Conservation (phyloP, 2,113 vertebrate species). For the Ptyas mucosa region DNA sequence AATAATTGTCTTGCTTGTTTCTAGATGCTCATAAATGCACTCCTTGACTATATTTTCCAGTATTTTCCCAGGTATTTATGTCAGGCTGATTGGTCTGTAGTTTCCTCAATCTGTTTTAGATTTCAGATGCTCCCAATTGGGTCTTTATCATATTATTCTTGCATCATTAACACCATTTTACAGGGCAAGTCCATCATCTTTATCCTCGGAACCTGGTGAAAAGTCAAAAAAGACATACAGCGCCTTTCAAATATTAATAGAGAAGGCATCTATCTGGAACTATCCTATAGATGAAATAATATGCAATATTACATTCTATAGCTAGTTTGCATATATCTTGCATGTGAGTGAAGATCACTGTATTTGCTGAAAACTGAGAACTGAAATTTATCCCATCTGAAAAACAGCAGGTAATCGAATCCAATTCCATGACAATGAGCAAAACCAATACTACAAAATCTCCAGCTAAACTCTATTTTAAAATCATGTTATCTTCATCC, state of each 20-base stretch:
- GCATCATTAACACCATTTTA: not conserved
- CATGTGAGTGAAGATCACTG: not conserved
- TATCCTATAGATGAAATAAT: not conserved
- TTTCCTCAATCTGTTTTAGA: not conserved
- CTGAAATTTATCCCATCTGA: not conserved
- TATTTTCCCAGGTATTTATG: not conserved
- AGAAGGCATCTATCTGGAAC: not conserved
- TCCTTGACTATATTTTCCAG: not conserved
- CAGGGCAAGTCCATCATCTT: not conserved
- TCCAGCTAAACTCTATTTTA: not conserved
- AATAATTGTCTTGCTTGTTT: not conserved
- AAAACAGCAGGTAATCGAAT: not conserved
- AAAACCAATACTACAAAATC: not conserved
- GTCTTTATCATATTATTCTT: not conserved
- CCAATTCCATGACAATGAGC: not conserved
- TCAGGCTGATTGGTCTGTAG: not conserved
- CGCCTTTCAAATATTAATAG: not conserved
- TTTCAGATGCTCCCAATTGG: not conserved
- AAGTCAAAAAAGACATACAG: not conserved
- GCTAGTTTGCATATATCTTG: not conserved
- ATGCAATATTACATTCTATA: not conserved
- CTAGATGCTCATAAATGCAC: not conserved
- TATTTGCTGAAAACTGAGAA: not conserved
- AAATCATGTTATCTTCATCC: not conserved
- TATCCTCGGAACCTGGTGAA: not conserved